Conservation (phyloP, 2,113 vertebrate species). For the Nematolebias whitei region DNA sequence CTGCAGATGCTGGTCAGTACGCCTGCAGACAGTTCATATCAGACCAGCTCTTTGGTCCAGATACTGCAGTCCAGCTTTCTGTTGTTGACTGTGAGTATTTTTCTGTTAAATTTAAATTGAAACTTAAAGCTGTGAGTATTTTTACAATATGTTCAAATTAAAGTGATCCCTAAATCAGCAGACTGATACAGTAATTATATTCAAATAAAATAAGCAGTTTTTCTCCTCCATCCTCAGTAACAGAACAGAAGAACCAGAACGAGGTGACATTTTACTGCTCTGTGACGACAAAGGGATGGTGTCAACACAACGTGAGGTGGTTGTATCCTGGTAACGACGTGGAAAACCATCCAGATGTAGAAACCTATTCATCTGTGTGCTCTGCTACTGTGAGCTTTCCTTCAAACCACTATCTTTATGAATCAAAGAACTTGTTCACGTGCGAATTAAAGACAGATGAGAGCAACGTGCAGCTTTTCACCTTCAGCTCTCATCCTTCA, state of each 20-base stretch:
- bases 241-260: not conserved
- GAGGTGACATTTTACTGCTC: not conserved
- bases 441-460: not conserved
- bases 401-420: not conserved
- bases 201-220: not conserved
- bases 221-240: not conserved
- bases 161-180: not conserved
- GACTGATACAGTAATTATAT: not conserved
- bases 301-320: not conserved
- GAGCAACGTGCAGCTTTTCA: not conserved
- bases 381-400: not conserved
- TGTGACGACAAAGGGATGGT: not conserved
- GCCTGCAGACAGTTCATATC: conserved; percentile 10
- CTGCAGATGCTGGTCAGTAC: not conserved
- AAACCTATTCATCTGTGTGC: not conserved
- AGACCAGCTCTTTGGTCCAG: not conserved
- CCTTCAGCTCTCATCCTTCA: conserved; percentile 5
- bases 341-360: not conserved
- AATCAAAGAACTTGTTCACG: not conserved
- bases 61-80: not conserved
- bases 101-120: too few relatives aligned
- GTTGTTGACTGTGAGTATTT: not conserved
- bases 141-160: not conserved
- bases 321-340: not conserved
- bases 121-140: too few relatives aligned